Conservation (phyloP, 1,140 invertebrate species). For the Pogonus chalceus region DNA sequence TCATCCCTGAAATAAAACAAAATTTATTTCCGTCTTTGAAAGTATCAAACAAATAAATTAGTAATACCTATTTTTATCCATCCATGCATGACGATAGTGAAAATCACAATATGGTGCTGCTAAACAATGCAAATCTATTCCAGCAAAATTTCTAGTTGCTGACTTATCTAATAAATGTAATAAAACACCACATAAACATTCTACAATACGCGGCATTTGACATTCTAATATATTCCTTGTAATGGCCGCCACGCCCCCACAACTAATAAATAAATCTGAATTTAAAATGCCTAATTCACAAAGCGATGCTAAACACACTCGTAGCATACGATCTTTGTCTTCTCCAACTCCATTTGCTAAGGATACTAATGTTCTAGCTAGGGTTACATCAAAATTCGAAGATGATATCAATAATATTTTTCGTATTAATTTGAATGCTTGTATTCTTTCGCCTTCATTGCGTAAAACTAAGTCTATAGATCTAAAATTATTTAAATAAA, state of each 20-base stretch:
- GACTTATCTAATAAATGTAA: conserved; percentile 81
- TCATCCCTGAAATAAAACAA: conserved; percentile 54
- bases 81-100: conserved; percentile 51
- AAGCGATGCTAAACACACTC: conserved; percentile 73
- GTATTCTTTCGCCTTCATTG: conserved; percentile 82
- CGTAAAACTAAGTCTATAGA: conserved; percentile 73
- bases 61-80: conserved; percentile 29
- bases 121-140: conserved; percentile 69
- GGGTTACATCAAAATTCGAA: conserved; percentile 48
- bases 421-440: conserved; percentile 74
- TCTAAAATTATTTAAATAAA: too few species aligned
- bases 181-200: conserved; percentile 78
- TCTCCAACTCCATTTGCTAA: conserved; percentile 70
- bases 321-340: conserved; percentile 67
- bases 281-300: conserved; percentile 82
- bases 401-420: conserved; percentile 58
- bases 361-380: conserved; percentile 65
- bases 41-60: background rate
- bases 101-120: conserved; percentile 89
- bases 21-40: conserved; percentile 3
- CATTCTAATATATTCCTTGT: conserved; percentile 72
- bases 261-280: conserved; percentile 64
- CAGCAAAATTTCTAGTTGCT: conserved; percentile 59
- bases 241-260: conserved; percentile 74
- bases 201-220: conserved; percentile 65